A percentile compares a stretch with the other conserved stretches of the same genome.
phyloP scores from a whole-genome alignment of 2,888 invertebrate species.

The Antheraea yamamai region DNA sequence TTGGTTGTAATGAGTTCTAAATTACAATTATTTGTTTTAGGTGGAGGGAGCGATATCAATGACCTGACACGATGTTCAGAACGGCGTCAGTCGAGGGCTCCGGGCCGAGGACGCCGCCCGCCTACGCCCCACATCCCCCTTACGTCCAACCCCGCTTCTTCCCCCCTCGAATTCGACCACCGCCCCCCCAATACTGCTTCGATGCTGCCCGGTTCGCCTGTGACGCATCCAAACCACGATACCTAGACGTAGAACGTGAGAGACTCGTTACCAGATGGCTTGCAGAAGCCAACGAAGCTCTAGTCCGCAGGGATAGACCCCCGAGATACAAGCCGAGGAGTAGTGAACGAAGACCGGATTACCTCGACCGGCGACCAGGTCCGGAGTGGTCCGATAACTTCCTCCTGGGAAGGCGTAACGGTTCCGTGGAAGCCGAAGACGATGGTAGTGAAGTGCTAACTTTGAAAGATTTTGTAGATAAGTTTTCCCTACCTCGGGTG shows the following conservation, averaged over 20 bases:
- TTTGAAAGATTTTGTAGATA: conserved; percentile 82
- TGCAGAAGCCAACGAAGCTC: conserved; percentile 76
- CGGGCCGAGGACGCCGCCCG: conserved; percentile 77
- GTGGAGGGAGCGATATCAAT: conserved; percentile 61
- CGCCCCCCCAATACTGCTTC: conserved; percentile 79
- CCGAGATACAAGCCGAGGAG: conserved; percentile 74
- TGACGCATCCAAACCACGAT: conserved; percentile 76
- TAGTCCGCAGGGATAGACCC: conserved; percentile 71
- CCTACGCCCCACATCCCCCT: conserved; percentile 76
- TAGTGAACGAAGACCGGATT: conserved; percentile 77
- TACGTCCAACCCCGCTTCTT: conserved; percentile 75
- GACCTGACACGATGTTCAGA: conserved; percentile 76
- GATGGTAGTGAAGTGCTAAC: conserved; percentile 75
- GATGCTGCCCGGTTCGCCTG: conserved; percentile 79
- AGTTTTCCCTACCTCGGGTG: conserved; percentile 83
- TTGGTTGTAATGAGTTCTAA: background rate
- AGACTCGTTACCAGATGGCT: conserved; percentile 76
- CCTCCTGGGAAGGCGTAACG: conserved; percentile 65
- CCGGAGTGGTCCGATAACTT: conserved; percentile 78
- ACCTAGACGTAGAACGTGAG: conserved; percentile 76
- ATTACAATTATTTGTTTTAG: conserved; percentile 50
- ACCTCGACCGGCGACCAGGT: conserved; percentile 61
- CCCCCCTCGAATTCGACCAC: conserved; percentile 72
- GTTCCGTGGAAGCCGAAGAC: conserved; percentile 73
- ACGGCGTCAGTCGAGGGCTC: conserved; percentile 80